Percentiles rank a stretch among this genome's conserved stretches.
Evolutionary conservation across 2,888 invertebrate genomes (phyloP).

Genomic region (Cephonodes hylas): DNA sequence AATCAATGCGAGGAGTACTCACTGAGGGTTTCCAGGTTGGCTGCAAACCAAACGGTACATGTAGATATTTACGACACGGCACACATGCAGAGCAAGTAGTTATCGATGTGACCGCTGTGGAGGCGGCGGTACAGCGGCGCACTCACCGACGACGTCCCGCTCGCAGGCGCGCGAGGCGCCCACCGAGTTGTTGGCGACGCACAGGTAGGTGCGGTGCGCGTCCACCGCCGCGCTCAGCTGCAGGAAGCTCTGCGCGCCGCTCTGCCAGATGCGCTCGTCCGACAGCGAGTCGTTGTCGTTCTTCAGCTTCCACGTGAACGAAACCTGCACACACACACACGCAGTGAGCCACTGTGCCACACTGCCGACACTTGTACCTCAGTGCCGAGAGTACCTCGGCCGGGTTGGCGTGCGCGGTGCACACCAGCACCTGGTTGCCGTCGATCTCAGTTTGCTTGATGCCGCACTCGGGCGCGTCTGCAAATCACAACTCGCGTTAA

Average conservation of each 20-base stretch:
- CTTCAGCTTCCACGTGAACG: conserved; percentile 92
- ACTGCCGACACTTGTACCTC: no score
- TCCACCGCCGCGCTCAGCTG: conserved; percentile 62
- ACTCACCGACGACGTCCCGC: conserved; percentile 72
- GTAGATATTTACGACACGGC: not conserved
- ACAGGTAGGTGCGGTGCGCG: conserved; percentile 88
- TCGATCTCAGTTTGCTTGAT: conserved; percentile 87
- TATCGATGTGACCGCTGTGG: not conserved
- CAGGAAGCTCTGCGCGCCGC: conserved; percentile 76
- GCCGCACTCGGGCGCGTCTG: conserved; percentile 92
- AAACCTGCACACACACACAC: conserved; percentile 61
- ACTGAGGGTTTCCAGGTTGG: conserved; percentile 84
- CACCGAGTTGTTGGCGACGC: conserved; percentile 91
- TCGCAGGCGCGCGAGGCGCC: conserved; percentile 85
- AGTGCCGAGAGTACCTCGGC: conserved; percentile 83
- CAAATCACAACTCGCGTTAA: conserved; percentile 29
- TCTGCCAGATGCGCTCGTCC: conserved; percentile 78
- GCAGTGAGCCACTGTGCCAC: not conserved
- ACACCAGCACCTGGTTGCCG: conserved; percentile 88
- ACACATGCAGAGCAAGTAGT: not conserved
- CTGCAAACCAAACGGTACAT: conserved; percentile 65
- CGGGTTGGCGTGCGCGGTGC: conserved; percentile 91
- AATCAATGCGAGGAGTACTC: conserved; percentile 46
- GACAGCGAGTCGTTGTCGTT: conserved; percentile 90
- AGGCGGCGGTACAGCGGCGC: no score